phyloP scores from a whole-genome alignment of 2,797 vertebrate species.

The Amblyopsis hoosieri region DNA sequence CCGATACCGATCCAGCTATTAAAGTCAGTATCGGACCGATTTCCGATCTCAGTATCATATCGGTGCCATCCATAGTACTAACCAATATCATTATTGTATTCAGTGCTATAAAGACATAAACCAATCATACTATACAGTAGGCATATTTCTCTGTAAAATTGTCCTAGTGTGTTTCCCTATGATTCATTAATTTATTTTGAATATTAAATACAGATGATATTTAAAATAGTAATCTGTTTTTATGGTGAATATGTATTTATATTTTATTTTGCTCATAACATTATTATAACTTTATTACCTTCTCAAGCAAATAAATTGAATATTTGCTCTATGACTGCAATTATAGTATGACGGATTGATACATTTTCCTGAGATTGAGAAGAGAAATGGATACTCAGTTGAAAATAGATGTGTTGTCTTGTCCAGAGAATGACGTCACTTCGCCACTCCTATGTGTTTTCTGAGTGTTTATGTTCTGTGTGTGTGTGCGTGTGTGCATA shows the following conservation, averaged over 20 bases:
- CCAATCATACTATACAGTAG: conserved; percentile 25
- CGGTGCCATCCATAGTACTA: not conserved
- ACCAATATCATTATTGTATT: not conserved
- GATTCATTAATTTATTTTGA: not conserved
- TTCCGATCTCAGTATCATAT: no score
- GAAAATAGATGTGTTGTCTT: no score
- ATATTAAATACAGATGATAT: not conserved
- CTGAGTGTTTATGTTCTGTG: no score
- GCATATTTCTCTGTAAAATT: conserved; percentile 12
- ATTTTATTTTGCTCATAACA: conserved; percentile 42
- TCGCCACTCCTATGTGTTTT: no score
- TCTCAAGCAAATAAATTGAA: conserved; percentile 52
- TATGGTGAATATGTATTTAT: conserved; percentile 1
- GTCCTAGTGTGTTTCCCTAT: not conserved
- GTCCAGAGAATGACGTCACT: no score
- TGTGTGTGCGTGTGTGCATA: no score
- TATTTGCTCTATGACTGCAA: conserved; percentile 10
- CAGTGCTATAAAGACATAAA: conserved; percentile 17
- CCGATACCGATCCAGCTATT: no score
- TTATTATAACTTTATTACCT: conserved; percentile 27
- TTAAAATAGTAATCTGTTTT: not conserved
- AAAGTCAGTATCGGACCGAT: no score
- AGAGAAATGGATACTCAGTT: not conserved
- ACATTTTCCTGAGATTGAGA: not conserved
- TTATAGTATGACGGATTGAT: not conserved